A percentile compares a stretch with the other conserved stretches of the same genome.
These are phyloP conservation scores for Sinocyclocheilus anshuiensis DNA, from an alignment of 2,113 vertebrate species.

Conservation along the genomic window DNA sequence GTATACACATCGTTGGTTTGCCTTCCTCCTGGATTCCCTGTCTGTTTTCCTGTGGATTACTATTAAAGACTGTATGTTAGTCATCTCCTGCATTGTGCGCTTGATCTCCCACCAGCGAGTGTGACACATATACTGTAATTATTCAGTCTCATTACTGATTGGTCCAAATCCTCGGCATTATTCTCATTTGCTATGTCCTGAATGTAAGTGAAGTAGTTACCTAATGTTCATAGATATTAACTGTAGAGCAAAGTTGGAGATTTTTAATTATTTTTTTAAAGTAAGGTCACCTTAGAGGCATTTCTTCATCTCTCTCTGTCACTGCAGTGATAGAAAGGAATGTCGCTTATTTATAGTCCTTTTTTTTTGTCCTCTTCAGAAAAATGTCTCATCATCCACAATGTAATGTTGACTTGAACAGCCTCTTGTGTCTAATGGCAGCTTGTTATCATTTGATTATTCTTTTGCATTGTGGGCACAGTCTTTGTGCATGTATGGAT, in stretches of 20 bases:
- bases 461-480: conserved; percentile 8
- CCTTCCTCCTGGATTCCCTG: no score
- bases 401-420: conserved; percentile 6
- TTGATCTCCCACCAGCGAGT: no score
- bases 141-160: not conserved
- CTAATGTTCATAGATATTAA: not conserved
- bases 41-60: no score
- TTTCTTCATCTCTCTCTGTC: not conserved
- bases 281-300: not conserved
- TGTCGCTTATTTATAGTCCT: not conserved
- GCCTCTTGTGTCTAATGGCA: conserved; percentile 25
- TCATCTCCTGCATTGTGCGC: no score
- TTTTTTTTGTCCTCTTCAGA: conserved; percentile 9
- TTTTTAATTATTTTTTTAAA: not conserved
- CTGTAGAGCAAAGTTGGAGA: not conserved
- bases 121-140: no score
- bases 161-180: not conserved
- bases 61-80: no score
- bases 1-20: no score
- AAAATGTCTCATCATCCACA: not conserved
- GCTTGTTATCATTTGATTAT: conserved; percentile 40
- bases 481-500: not conserved
- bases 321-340: not conserved
- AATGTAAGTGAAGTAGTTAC: not conserved
- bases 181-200: not conserved